Evolutionary conservation across 1,140 invertebrate species (phyloP).

Genomic region (Drosophila jambulina): DNA sequence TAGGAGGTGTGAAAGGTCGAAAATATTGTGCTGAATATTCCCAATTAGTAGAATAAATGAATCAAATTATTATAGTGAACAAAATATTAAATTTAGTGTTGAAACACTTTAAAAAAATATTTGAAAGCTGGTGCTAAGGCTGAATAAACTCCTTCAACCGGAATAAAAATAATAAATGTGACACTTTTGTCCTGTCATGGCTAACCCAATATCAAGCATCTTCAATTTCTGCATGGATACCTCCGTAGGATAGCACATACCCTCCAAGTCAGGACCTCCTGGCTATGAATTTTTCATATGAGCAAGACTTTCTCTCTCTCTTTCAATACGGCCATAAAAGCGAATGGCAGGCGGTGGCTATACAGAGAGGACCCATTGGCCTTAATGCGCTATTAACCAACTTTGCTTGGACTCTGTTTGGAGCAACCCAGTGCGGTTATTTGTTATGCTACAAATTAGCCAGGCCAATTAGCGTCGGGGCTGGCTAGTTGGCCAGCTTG

Average conservation of each 20-base stretch:
- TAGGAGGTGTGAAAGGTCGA: too few relatives aligned
- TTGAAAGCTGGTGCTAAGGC: too few relatives aligned
- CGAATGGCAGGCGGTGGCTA: slow-evolving; percentile 8
- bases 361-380: background rate
- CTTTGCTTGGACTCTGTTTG: slow-evolving; percentile 47
- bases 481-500: slow-evolving; percentile 7
- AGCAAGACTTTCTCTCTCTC: slow-evolving; percentile 4
- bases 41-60: too few relatives aligned
- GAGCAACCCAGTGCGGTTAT: slow-evolving; percentile 50
- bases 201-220: slow-evolving; percentile 23
- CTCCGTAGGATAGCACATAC: slow-evolving; percentile 4
- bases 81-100: too few relatives aligned
- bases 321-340: slow-evolving; percentile 51
- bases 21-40: too few relatives aligned
- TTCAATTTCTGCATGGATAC: slow-evolving; percentile 38
- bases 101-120: too few relatives aligned
- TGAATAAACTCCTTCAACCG: background rate
- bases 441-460: slow-evolving; percentile 73
- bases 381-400: slow-evolving; percentile 66
- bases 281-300: slow-evolving; percentile 29
- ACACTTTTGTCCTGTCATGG: slow-evolving; percentile 18
- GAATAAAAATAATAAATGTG: background rate
- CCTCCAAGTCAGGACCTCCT: slow-evolving; percentile 51
- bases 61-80: too few relatives aligned
- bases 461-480: slow-evolving; percentile 63